Percentiles rank a stretch among this genome's conserved stretches.
These are phyloP conservation scores for Chelonus formosanus DNA, from an alignment of 2,888 invertebrate species.

Conservation along the genomic window DNA sequence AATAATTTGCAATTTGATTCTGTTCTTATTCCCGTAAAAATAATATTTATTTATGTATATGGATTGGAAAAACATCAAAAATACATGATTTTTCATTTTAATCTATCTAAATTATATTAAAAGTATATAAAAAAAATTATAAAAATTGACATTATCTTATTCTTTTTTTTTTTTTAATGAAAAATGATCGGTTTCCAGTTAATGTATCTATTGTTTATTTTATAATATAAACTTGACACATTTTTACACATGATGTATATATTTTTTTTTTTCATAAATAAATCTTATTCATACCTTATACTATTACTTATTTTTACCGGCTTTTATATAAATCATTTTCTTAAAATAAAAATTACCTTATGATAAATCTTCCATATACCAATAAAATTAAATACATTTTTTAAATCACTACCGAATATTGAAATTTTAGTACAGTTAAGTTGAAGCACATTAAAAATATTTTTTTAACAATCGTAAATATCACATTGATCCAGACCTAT, in stretches of 20 bases:
- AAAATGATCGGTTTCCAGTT: slow-evolving; percentile 55
- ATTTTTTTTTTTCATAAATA: slow-evolving; percentile 4
- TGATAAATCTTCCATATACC: not conserved
- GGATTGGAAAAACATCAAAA: slow-evolving; percentile 2
- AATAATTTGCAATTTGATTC: slow-evolving; percentile 38
- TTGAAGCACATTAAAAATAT: slow-evolving; percentile 21
- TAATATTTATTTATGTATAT: slow-evolving; percentile 5
- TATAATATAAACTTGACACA: slow-evolving; percentile 57
- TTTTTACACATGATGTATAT: slow-evolving; percentile 11
- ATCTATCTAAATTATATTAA: not conserved
- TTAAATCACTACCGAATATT: not conserved
- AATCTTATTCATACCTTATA: no score
- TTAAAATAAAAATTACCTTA: not conserved
- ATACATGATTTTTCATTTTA: not conserved
- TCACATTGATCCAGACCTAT: slow-evolving; percentile 17
- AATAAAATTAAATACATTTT: slow-evolving; percentile 1
- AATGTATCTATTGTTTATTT: slow-evolving; percentile 42
- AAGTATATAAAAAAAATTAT: slow-evolving; percentile 1
- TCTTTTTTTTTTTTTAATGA: slow-evolving; percentile 56
- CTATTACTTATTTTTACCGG: not conserved
- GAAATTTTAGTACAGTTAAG: not conserved
- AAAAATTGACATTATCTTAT: slow-evolving; percentile 16
- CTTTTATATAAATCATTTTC: not conserved
- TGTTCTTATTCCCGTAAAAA: not conserved
- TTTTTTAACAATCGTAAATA: slow-evolving; percentile 4